Conservation (phyloP, 2,113 vertebrate species). For the Gnathonemus longibarbis region DNA sequence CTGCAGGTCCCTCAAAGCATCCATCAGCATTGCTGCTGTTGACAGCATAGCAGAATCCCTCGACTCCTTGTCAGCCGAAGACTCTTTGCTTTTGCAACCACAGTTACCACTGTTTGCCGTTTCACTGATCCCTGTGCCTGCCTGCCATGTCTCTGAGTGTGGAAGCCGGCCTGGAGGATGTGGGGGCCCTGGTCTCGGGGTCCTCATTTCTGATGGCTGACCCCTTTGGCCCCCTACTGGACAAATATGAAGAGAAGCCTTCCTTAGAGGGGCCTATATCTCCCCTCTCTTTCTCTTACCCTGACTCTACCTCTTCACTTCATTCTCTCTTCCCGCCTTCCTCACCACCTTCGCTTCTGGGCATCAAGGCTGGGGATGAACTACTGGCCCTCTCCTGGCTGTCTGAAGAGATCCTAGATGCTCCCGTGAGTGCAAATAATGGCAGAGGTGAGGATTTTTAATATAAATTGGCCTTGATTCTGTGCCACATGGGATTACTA, state of each 20-base stretch:
- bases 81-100: conserved; percentile 22
- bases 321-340: conserved; percentile 50
- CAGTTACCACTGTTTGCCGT: neutral
- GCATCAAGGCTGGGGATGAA: conserved; percentile 46
- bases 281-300: conserved; percentile 48
- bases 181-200: conserved; percentile 68
- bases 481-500: neutral
- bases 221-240: conserved; percentile 53
- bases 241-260: conserved; percentile 48
- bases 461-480: neutral
- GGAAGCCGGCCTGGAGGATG: conserved; percentile 84
- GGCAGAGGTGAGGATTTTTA: conserved; percentile 64
- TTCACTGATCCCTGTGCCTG: conserved; percentile 37
- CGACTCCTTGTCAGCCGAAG: conserved; percentile 39
- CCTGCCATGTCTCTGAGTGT: conserved; percentile 71
- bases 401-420: conserved; percentile 61
- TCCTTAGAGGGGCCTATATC: conserved; percentile 62
- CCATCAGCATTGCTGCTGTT: conserved; percentile 80
- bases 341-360: conserved; percentile 39
- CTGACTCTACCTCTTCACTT: conserved; percentile 41
- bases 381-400: conserved; percentile 66
- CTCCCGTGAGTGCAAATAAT: conserved; percentile 48
- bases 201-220: conserved; percentile 94
- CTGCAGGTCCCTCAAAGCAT: conserved; percentile 73
- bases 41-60: conserved; percentile 60